Base-by-base conservation (phyloP, 2,113 vertebrate genomes). In the Cryptoleucopteryx plumbea region DNA sequence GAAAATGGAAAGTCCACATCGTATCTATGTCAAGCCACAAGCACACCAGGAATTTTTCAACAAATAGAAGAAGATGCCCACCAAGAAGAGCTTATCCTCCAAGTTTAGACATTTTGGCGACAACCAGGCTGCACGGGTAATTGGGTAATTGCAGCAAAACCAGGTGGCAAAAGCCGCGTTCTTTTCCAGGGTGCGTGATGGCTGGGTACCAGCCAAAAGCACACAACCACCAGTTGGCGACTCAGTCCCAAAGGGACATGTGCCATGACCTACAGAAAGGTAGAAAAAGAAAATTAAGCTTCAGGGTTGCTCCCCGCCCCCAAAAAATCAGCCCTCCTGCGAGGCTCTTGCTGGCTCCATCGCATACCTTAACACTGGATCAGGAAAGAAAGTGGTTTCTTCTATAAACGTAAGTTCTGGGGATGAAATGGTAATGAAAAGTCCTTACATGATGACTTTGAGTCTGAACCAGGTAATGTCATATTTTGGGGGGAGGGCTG, bases 281-380 rank as follows among this genome's bases (percentile, higher is more conserved):
- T 5, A 7, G 5, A 10, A 19, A 32, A 23, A 72, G 16, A 48
- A 55, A 80, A 36, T 50, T 3, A 55, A 73, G 34, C 17, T 68
- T 81, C 59, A 29, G 10, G 15, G 17, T 16, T 61, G 4, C 17
- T 82, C 9, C 16, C 12, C 4, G 9, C 14, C 2, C 2, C 9
- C 8, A 5, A 11, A 16, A 19, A 66, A 45, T 13, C 50, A 70
- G 8, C 34, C 9, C 12, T 70, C 16, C 55, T 31, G 26, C 0
- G 0, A 56, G 42, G 55, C 19, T 47, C 20, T 36, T 7, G 10
- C 6, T 32, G 59, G 16, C 6, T 53, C n/a, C 16, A 53, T 6
- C 31, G 5, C 0, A 0, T 13, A 14, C 29, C 4, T 0, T 11
- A 29, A n/a, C 0, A 1, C 16, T 10, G 12, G 55, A 58, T 7